Evolutionary conservation across 2,888 invertebrate genomes (phyloP), one percentile per base, ranked within the genome.

Genomic region (Brenthis ino): DNA sequence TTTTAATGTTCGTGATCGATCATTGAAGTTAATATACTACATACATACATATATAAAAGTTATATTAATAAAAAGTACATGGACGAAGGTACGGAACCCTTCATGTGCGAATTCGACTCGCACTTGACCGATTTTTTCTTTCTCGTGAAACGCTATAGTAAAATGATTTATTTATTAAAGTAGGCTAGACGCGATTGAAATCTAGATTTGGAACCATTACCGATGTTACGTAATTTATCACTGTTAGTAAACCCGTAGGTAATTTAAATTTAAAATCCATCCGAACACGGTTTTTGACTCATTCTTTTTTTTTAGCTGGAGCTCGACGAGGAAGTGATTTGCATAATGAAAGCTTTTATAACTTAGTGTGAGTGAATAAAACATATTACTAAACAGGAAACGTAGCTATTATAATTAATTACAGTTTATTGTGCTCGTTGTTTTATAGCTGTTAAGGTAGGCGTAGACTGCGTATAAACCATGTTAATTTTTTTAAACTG

Each of bases 271-370:
- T 28, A 28, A 57, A 67, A 67, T 43, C 48, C 47, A 63, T 67
- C 56, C 57, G 53, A 63, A 63, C 51, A 63, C 14, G 14, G 37
- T 63, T 33, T 61, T 50, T 63, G 54, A 61, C 57, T 72, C 56
- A 64, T 70, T 68, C 65, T 43, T 70, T 65, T 66, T 66, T 65
- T 54, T 68, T 65, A 67, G 48, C 57, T 55, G 51, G 61, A 71
- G 51, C 65, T 57, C 56, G 53, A 68, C 65, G 68, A 68, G 74
- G 71, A 74, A 74, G 69, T 74, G 48, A 73, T 74, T 74, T 73
- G 71, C 71, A 74, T 72, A 72, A 74, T 68, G 73, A 74, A 74
- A 72, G 74, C 69, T 66, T 64, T 67, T 69, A 68, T 57, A 64
- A 67, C 48, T 64, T 48, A 57, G 57, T 68, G 66, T 57, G 47